phyloP scores from a whole-genome alignment of 2,797 vertebrate genomes.

The Chromobotia macracanthus region DNA sequence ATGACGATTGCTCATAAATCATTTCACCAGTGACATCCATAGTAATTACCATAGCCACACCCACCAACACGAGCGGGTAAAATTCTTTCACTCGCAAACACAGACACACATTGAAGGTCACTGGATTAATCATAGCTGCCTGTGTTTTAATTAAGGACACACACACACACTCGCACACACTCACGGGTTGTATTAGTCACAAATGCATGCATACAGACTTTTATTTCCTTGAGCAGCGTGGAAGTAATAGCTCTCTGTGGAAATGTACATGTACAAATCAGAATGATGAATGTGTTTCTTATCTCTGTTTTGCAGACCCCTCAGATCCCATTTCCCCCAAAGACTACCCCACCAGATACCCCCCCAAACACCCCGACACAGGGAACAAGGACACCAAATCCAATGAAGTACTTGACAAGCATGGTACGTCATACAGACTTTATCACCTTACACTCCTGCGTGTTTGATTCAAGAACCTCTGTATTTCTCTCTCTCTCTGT shows the following conservation, averaged over 20 bases:
- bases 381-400: conserved; percentile 81
- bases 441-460: conserved; percentile 21
- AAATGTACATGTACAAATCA: conserved; percentile 20
- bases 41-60: conserved; percentile 45
- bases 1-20: conserved; percentile 59
- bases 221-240: conserved; percentile 37
- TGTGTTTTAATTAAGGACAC: conserved; percentile 41
- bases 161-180: conserved; percentile 1
- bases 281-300: conserved; percentile 40
- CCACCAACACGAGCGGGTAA: conserved; percentile 8
- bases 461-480: background rate
- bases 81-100: conserved; percentile 16
- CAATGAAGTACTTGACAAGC: conserved; percentile 73
- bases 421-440: conserved; percentile 66
- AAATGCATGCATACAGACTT: conserved; percentile 21
- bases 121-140: conserved; percentile 54
- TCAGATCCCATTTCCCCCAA: conserved; percentile 83
- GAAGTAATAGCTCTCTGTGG: conserved; percentile 44
- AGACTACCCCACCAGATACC: conserved; percentile 85
- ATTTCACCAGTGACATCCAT: conserved; percentile 37
- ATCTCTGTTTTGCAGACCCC: conserved; percentile 81
- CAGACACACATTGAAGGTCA: conserved; percentile 58
- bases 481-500: conserved; percentile 1
- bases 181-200: conserved; percentile 7
- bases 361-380: conserved; percentile 83